A percentile compares a stretch with the other conserved stretches of the same genome.
phyloP scores from a whole-genome alignment of 2,888 invertebrate genomes.

The Polymixis lichenea region DNA sequence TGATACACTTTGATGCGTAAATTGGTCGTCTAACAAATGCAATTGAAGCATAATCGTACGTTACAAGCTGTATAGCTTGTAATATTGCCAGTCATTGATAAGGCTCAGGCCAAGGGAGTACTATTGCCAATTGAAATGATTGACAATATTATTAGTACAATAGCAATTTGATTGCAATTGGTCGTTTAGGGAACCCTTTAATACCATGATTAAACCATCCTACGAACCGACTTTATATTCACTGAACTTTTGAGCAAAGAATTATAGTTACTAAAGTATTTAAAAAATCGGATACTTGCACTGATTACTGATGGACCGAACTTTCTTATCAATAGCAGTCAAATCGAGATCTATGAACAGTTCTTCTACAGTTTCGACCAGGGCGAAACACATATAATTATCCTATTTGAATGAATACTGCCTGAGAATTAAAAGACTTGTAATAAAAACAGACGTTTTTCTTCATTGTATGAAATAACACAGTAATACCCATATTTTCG shows the following conservation, averaged over 20 bases:
- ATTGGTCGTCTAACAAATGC: too few species aligned
- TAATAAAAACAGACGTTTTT: not conserved
- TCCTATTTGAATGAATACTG: not conserved
- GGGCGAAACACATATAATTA: not conserved
- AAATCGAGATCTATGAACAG: not conserved
- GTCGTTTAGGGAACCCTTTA: too few species aligned
- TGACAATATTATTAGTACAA: too few species aligned
- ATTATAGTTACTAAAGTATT: too few species aligned
- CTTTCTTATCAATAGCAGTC: not conserved
- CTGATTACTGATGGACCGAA: not conserved
- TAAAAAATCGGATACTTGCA: not conserved
- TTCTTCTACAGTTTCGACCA: not conserved
- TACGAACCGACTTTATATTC: not conserved
- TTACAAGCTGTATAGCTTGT: too few species aligned
- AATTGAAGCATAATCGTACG: too few species aligned
- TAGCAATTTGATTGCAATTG: too few species aligned
- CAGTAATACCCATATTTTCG: slow-evolving; percentile 14
- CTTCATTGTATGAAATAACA: not conserved
- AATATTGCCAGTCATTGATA: too few species aligned
- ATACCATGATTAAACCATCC: not conserved
- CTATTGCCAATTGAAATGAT: too few species aligned
- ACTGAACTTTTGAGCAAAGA: not conserved
- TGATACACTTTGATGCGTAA: too few species aligned
- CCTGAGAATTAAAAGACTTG: not conserved
- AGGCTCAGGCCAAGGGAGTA: too few species aligned